Percentiles rank a stretch among this genome's conserved stretches.
Evolutionary conservation across 37 sponge, comb jelly and placozoan genomes (phyloP).

Genomic region (Agelas oroides): DNA sequence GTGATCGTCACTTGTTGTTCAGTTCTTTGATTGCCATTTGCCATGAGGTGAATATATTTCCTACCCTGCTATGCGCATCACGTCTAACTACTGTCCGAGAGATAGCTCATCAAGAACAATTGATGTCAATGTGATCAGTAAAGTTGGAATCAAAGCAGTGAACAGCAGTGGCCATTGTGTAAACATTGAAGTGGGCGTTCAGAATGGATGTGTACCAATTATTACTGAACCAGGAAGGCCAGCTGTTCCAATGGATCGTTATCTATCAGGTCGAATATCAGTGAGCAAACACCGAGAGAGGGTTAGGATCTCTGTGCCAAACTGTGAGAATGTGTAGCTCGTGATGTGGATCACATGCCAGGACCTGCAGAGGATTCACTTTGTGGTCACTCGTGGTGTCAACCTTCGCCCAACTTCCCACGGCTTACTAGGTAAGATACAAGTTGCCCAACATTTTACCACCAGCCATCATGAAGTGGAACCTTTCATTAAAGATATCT

Average conservation of each 20-base stretch:
- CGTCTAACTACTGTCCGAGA: too few species aligned
- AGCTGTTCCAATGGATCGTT: not conserved
- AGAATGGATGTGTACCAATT: not conserved
- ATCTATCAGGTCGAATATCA: not conserved
- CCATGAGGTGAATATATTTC: too few species aligned
- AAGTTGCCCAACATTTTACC: too few species aligned
- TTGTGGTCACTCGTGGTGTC: constrained; percentile 48
- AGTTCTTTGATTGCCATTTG: too few species aligned
- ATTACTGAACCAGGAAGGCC: not conserved
- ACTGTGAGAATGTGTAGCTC: constrained; percentile 40
- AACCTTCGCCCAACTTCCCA: constrained; percentile 59
- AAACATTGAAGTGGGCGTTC: not conserved
- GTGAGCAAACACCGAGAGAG: constrained; percentile 24
- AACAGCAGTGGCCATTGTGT: constrained; percentile 24
- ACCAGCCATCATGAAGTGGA: too few species aligned
- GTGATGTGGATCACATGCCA: constrained; percentile 60
- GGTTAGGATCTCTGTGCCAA: constrained; percentile 52
- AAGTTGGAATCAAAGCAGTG: constrained; percentile 32
- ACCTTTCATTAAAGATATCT: too few species aligned
- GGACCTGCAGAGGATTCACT: constrained; percentile 22
- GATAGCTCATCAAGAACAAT: too few species aligned
- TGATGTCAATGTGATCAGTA: constrained; percentile 28
- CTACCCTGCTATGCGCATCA: too few species aligned
- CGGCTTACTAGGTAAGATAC: constrained; percentile 64
- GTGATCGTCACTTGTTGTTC: too few species aligned